Conservation (phyloP, 2,797 vertebrate genomes). For the Coracias cyanogaster region DNA sequence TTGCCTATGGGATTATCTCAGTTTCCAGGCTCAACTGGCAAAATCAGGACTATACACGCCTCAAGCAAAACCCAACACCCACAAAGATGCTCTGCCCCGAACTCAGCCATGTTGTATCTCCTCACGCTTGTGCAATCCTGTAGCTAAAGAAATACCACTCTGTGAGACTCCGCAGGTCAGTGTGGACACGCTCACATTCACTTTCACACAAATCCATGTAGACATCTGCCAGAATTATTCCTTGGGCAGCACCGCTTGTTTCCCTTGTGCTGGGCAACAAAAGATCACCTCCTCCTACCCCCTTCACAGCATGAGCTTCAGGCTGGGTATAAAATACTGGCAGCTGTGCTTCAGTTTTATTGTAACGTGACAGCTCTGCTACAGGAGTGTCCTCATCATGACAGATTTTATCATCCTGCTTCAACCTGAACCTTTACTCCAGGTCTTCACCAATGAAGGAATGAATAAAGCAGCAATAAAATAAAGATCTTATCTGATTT, state of each 20-base stretch:
- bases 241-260: neutral
- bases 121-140: neutral
- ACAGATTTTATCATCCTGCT: too few relatives aligned
- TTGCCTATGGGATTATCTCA: neutral
- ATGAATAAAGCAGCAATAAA: too few relatives aligned
- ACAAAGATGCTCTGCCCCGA: neutral
- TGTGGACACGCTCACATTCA: accelerated
- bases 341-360: neutral
- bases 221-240: neutral
- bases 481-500: too few relatives aligned
- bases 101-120: neutral
- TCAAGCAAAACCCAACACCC: neutral
- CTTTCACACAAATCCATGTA: neutral
- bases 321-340: accelerated
- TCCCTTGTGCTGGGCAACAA: neutral
- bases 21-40: neutral
- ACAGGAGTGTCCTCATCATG: too few relatives aligned
- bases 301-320: neutral
- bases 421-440: too few relatives aligned
- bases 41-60: neutral
- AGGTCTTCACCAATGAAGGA: too few relatives aligned
- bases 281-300: neutral
- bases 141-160: neutral
- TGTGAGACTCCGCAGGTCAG: neutral
- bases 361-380: neutral